Evolutionary conservation across 2,113 vertebrate genomes (phyloP).

Genomic region (Stegostoma tigrinum): DNA sequence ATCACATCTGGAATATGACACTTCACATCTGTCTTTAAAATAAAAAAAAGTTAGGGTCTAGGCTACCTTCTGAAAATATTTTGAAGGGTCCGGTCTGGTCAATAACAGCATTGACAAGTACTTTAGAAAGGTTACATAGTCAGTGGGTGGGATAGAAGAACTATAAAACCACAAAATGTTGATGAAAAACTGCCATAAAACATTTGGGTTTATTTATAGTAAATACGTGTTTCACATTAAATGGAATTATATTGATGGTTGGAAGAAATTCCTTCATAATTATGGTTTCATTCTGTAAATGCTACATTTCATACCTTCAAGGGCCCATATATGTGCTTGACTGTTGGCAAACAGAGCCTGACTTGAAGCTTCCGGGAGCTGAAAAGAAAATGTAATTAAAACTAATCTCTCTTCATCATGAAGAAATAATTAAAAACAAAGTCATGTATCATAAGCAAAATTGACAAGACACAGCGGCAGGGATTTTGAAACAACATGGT

Average conservation of each 20-base stretch:
- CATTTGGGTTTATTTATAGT: background rate
- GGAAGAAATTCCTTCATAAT: background rate
- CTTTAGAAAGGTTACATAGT: background rate
- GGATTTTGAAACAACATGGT: background rate
- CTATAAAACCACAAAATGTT: background rate
- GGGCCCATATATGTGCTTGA: constrained; percentile 94
- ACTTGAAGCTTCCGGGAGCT: constrained; percentile 94
- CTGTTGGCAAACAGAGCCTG: constrained; percentile 86
- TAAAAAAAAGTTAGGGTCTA: too few species aligned
- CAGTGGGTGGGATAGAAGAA: background rate
- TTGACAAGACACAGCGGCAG: background rate
- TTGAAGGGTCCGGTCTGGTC: too few species aligned
- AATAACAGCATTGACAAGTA: too few species aligned
- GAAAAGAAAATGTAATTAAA: constrained; percentile 44
- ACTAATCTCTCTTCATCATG: background rate
- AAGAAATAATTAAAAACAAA: background rate
- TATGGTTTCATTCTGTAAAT: background rate
- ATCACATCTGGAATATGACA: too few species aligned
- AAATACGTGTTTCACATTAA: constrained; percentile 12
- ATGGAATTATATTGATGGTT: background rate
- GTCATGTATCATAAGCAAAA: background rate
- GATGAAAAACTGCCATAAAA: background rate
- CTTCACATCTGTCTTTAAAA: too few species aligned
- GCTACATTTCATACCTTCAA: constrained; percentile 70
- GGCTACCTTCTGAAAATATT: too few species aligned